A percentile compares a stretch with the other conserved stretches of the same genome.
phyloP scores from a whole-genome alignment of 2,888 invertebrate genomes.

The Smittia sp. region DNA sequence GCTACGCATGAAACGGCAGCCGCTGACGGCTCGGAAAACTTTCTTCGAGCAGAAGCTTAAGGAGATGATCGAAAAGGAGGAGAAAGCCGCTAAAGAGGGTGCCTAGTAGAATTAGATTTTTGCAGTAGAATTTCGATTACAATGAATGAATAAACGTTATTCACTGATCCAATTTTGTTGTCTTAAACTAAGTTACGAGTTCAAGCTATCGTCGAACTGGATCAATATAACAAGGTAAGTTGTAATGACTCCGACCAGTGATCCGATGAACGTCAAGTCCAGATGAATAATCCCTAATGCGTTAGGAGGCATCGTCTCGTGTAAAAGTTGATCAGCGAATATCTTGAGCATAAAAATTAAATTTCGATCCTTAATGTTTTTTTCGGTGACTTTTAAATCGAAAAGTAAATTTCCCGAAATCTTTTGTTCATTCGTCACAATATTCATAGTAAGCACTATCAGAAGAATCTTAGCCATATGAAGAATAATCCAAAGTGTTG shows the following conservation, averaged over 20 bases:
- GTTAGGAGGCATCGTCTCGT: not conserved
- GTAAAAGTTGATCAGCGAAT: slow-evolving; percentile 7
- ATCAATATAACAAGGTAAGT: slow-evolving; percentile 2
- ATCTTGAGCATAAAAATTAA: not conserved
- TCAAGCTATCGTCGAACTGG: slow-evolving; percentile 6
- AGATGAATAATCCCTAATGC: not conserved
- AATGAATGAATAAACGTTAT: too few relatives aligned
- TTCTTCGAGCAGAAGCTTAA: slow-evolving; percentile 61
- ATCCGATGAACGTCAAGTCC: not conserved
- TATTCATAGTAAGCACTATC: slow-evolving; percentile 58
- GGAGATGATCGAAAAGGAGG: slow-evolving; percentile 46
- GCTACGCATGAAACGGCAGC: slow-evolving; percentile 63
- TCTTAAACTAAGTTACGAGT: too few relatives aligned
- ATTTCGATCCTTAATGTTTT: not conserved
- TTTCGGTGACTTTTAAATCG: not conserved
- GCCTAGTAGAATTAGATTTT: too few relatives aligned
- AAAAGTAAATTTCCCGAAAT: not conserved
- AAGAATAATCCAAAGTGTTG: slow-evolving; percentile 35
- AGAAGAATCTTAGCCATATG: slow-evolving; percentile 34
- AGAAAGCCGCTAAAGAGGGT: too few relatives aligned
- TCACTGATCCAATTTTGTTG: too few relatives aligned
- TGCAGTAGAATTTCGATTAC: too few relatives aligned
- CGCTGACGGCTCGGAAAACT: slow-evolving; percentile 63
- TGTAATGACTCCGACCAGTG: not conserved
- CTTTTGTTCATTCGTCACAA: slow-evolving; percentile 58